phyloP scores from a whole-genome alignment of 2,113 vertebrate species.

The Platycercus adscitus region DNA sequence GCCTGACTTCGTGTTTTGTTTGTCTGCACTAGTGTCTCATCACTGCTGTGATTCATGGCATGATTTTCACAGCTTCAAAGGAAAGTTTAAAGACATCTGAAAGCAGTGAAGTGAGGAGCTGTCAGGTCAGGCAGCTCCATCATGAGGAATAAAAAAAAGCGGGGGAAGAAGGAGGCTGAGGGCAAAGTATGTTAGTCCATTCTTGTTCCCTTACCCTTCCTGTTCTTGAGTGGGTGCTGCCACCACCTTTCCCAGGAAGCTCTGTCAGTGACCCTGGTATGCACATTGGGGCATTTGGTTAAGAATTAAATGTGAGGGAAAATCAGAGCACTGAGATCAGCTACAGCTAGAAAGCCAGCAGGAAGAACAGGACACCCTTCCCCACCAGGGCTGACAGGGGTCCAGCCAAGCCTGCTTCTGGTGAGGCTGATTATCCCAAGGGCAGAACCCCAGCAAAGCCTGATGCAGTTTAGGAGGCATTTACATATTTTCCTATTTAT shows the following conservation, averaged over 20 bases:
- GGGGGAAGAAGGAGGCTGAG: neutral
- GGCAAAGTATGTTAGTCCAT: neutral
- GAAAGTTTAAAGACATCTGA: conserved; percentile 6
- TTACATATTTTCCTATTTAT: neutral
- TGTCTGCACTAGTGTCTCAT: neutral
- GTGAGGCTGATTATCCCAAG: neutral
- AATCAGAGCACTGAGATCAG: neutral
- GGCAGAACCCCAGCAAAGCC: neutral
- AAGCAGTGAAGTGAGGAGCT: neutral
- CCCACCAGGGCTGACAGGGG: neutral
- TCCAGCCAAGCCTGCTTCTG: neutral
- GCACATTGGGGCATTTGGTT: neutral
- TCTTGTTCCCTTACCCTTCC: rapidly evolving
- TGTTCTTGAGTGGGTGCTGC: neutral
- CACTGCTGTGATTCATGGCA: conserved; percentile 3
- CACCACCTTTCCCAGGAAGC: neutral
- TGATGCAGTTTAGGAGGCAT: neutral
- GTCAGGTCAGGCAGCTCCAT: neutral
- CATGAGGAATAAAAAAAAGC: neutral
- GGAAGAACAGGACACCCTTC: neutral
- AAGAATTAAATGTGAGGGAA: neutral
- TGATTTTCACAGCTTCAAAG: conserved; percentile 34
- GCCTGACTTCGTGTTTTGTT: neutral
- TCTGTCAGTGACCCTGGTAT: neutral
- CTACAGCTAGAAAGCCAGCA: rapidly evolving